Conservation (phyloP, 2,797 vertebrate species). For the Phrynocephalus vlangalii region DNA sequence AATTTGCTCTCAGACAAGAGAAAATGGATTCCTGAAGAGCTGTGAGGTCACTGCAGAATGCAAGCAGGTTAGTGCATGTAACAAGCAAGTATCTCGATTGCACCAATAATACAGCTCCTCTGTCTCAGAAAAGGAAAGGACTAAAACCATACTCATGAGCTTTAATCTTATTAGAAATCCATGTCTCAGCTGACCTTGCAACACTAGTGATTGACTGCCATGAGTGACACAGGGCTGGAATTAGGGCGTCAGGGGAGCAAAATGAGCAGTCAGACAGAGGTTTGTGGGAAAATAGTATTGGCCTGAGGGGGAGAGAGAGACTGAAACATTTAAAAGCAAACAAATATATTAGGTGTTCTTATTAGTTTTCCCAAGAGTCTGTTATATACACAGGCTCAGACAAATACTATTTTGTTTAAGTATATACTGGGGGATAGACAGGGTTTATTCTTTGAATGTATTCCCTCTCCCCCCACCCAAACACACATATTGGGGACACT, state of each 20-base stretch:
- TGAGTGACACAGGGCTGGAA: constrained; percentile 67
- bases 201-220: constrained; percentile 73
- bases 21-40: not conserved
- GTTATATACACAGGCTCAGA: constrained; percentile 15
- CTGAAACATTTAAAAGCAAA: constrained; percentile 32
- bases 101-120: constrained; percentile 70
- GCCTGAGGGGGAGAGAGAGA: constrained; percentile 13
- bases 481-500: not conserved
- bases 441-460: constrained; percentile 1
- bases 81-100: constrained; percentile 61
- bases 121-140: constrained; percentile 79
- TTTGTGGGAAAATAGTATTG: constrained; percentile 35
- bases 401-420: constrained; percentile 31
- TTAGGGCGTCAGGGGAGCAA: constrained; percentile 39
- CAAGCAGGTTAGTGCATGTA: constrained; percentile 34
- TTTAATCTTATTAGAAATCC: constrained; percentile 86
- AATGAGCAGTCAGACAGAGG: not conserved
- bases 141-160: constrained; percentile 79
- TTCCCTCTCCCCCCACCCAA: not conserved
- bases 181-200: constrained; percentile 81
- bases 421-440: constrained; percentile 11
- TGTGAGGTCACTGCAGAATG: not conserved
- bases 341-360: constrained; percentile 33
- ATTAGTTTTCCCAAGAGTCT: constrained; percentile 26
- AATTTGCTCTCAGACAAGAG: constrained; percentile 6